Base-by-base conservation (phyloP, 1,140 invertebrate species). In the Pentalonia nigronervosa region DNA sequence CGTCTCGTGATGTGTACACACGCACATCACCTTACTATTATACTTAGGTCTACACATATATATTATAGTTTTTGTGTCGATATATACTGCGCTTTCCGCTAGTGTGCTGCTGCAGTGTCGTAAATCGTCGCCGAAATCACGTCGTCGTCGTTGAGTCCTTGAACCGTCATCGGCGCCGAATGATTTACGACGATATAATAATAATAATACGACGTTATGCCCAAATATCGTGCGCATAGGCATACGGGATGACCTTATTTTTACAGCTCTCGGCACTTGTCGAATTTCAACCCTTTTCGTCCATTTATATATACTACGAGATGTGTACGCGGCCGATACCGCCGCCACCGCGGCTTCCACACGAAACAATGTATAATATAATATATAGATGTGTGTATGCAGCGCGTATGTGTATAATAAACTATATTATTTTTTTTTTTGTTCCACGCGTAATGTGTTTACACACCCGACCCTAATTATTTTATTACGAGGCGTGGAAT, bases 241-340 rank as follows among this genome's bases (percentile, higher is more conserved):
- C 34, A 23, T 8, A 7, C 87, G 48, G 9, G n/a, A 14, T 30
- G 89, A 67, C 89, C 89, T 90, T 67, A 90, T 30, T 67, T 90
- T 67, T 90, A 90, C 89, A n/a, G n/a, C 89, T 67, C 89, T 67
- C 41, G 25, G 41, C 89, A 90, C 89, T 90, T 90, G 89, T 90
- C 50, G n/a, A n/a, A 76, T 60, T 41, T 88, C 89, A 90, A 90
- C 89, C 89, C 89, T 90, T 67, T 90, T 90, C 88, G 21, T 89
- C 48, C n/a, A 23, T 34, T 25, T 34, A 36, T 83, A n/a, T 56
- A 30, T 23, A 0, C 0, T 14, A 1, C 36, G n/a, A 7, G 41
- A 41, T 4, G 41, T 41, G 41, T 41, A 41, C 41, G 41, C n/a
- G 48, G n/a, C 23, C 2, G 9, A 30, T 56, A 36, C 25, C 36